Evolutionary conservation across 1,140 invertebrate species (phyloP).

Genomic region (Drosophila nigrodunni): DNA sequence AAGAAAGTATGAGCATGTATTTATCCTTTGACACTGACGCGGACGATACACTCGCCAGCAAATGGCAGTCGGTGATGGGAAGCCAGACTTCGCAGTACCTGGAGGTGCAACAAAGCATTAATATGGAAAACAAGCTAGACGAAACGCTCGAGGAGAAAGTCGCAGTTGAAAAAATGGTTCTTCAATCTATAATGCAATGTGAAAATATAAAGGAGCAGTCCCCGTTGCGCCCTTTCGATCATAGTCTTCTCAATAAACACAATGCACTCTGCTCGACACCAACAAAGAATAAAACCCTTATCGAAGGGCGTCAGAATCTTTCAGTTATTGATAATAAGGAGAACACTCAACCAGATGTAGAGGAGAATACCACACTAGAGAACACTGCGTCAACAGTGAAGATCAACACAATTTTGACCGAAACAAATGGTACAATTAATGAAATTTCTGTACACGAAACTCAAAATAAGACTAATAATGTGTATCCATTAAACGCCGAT

Average conservation of each 20-base stretch:
- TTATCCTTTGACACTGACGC: slow-evolving; percentile 70
- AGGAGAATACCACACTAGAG: slow-evolving; percentile 67
- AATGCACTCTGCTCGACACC: slow-evolving; percentile 75
- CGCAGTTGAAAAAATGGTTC: slow-evolving; percentile 42
- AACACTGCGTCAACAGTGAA: slow-evolving; percentile 62
- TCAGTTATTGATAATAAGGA: slow-evolving; percentile 55
- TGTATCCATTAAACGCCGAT: slow-evolving; percentile 65
- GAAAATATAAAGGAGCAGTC: slow-evolving; percentile 49
- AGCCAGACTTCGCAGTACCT: slow-evolving; percentile 56
- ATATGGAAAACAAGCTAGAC: slow-evolving; percentile 40
- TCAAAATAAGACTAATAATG: slow-evolving; percentile 40
- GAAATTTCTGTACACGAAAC: slow-evolving; percentile 56
- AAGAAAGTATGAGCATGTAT: slow-evolving; percentile 74
- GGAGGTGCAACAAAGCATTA: slow-evolving; percentile 56
- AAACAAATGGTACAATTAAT: slow-evolving; percentile 47
- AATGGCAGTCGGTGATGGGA: slow-evolving; percentile 62
- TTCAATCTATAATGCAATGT: slow-evolving; percentile 42
- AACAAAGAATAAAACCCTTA: slow-evolving; percentile 41
- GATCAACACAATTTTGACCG: slow-evolving; percentile 50
- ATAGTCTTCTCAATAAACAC: slow-evolving; percentile 62
- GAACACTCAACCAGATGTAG: slow-evolving; percentile 55
- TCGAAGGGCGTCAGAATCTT: not conserved
- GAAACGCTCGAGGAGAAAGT: slow-evolving; percentile 48
- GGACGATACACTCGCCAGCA: slow-evolving; percentile 62
- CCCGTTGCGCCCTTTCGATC: slow-evolving; percentile 67